phyloP scores from a whole-genome alignment of 2,888 invertebrate genomes.

The Coelopa pilipes region DNA sequence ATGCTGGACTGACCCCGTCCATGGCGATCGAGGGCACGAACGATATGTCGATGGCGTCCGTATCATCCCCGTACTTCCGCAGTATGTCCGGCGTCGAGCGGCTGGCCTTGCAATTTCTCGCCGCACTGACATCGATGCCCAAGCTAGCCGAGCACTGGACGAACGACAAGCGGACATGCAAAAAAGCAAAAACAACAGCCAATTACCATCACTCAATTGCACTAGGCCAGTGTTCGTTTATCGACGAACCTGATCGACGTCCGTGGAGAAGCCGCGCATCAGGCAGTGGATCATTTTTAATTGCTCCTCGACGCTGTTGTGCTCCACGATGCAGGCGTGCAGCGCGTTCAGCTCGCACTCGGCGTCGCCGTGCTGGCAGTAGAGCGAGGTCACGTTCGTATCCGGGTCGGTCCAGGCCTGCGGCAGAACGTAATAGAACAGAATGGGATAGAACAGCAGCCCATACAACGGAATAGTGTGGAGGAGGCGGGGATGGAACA shows the following conservation, averaged over 20 bases:
- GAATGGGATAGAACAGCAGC: too few relatives aligned
- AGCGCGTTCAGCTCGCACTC: slow-evolving; percentile 64
- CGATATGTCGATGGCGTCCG: slow-evolving; percentile 54
- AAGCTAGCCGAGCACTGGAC: slow-evolving; percentile 52
- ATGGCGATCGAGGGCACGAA: slow-evolving; percentile 62
- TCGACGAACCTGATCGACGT: slow-evolving; percentile 48
- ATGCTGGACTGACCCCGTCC: slow-evolving; percentile 55
- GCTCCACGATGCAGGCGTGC: slow-evolving; percentile 63
- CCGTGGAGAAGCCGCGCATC: slow-evolving; percentile 49
- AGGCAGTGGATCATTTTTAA: slow-evolving; percentile 60
- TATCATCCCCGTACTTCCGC: slow-evolving; percentile 57
- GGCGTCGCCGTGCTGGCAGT: slow-evolving; percentile 59
- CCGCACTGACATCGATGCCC: slow-evolving; percentile 52
- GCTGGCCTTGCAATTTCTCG: slow-evolving; percentile 52
- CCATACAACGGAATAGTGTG: not conserved
- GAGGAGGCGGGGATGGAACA: too few relatives aligned
- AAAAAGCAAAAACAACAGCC: not conserved
- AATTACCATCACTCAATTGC: not conserved
- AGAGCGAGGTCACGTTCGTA: slow-evolving; percentile 48
- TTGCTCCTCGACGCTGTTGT: slow-evolving; percentile 50
- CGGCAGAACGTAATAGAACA: too few relatives aligned
- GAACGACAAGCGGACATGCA: too few relatives aligned
- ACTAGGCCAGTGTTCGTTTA: not conserved
- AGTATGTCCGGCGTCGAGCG: slow-evolving; percentile 57
- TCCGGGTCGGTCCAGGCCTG: slow-evolving; percentile 49